Evolutionary conservation across 2,797 vertebrate genomes (phyloP).

Genomic region (Anguilla marmorata): DNA sequence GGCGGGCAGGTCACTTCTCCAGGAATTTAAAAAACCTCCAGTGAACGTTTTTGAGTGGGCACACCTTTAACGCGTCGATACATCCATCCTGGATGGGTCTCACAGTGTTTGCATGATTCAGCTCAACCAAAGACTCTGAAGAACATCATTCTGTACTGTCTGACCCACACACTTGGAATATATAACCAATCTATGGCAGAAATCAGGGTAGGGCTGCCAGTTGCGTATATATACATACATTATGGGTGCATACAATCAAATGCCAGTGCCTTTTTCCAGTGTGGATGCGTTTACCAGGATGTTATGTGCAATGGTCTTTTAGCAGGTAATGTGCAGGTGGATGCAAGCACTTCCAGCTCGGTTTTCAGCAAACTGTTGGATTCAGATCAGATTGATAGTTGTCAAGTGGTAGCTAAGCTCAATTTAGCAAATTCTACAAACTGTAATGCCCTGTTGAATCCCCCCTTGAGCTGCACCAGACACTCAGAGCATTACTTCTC

Average conservation of each 20-base stretch:
- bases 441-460: no score
- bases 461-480: no score
- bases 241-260: no score
- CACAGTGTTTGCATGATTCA: neutral
- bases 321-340: neutral
- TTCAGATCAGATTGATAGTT: neutral
- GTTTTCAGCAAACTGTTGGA: neutral
- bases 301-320: neutral
- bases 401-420: no score
- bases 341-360: neutral
- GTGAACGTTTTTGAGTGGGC: neutral
- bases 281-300: neutral
- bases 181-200: neutral
- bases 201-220: neutral
- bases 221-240: no score
- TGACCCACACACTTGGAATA: neutral
- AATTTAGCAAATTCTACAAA: no score
- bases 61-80: neutral
- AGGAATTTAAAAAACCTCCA: neutral
- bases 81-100: neutral
- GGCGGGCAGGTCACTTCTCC: neutral
- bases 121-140: neutral
- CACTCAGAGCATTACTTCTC: no score
- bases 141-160: neutral
- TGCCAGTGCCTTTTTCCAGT: neutral